Conservation (phyloP, 2,888 invertebrate genomes). For the Cheilosia urbana region DNA sequence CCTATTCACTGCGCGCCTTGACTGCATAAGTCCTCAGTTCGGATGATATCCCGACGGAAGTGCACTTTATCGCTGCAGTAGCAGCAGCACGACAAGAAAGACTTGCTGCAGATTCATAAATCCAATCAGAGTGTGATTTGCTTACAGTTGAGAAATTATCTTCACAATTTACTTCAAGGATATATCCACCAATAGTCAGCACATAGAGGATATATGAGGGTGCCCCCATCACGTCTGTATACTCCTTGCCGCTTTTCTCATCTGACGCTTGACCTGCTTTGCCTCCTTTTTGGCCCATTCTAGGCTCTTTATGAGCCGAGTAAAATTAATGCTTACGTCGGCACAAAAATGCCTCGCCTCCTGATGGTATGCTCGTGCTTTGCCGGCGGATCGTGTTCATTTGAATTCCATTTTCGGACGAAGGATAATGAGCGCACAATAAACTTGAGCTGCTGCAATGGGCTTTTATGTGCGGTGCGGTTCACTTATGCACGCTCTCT, state of each 20-base stretch:
- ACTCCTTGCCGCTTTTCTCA: conserved; percentile 26
- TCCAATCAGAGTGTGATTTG: conserved; percentile 72
- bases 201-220: conserved; percentile 26
- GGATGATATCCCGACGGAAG: conserved; percentile 47
- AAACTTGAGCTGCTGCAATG: conserved; percentile 71
- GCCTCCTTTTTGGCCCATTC: conserved; percentile 20
- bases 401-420: conserved; percentile 73
- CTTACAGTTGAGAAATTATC: conserved; percentile 69
- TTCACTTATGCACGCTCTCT: conserved; percentile 56
- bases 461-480: conserved; percentile 58
- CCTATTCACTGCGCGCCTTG: conserved; percentile 21
- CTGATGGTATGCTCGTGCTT: conserved; percentile 2
- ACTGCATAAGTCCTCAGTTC: conserved; percentile 34
- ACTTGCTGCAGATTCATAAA: conserved; percentile 70
- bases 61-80: conserved; percentile 48
- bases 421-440: conserved; percentile 74
- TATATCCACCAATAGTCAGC: conserved; percentile 1
- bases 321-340: conserved; percentile 70
- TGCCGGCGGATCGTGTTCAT: conserved; percentile 51
- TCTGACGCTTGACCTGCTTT: conserved; percentile 60
- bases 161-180: conserved; percentile 63
- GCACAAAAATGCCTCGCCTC: conserved; percentile 53
- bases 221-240: conserved; percentile 4
- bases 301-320: conserved; percentile 64
- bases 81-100: conserved; percentile 9